These are phyloP conservation scores for Pyrgus malvae DNA, from an alignment of 2,888 invertebrate species.

Conservation along the genomic window DNA sequence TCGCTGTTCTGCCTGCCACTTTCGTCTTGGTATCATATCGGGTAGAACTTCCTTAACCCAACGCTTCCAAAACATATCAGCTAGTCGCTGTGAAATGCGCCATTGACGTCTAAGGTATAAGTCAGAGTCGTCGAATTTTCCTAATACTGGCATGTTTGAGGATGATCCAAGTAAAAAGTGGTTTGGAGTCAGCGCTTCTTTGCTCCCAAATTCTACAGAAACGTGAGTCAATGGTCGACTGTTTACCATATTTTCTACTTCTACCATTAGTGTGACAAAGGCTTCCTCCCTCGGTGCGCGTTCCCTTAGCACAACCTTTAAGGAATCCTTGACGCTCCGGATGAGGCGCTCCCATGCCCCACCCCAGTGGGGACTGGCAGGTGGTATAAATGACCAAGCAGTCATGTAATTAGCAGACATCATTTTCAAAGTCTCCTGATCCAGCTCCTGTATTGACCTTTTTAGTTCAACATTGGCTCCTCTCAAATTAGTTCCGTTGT, in stretches of 20 bases:
- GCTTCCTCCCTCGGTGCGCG: conserved; percentile 26
- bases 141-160: conserved; percentile 5
- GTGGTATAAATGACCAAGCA: conserved; percentile 22
- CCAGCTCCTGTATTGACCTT: neutral
- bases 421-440: neutral
- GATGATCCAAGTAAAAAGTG: conserved; percentile 30
- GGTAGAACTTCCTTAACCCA: conserved; percentile 27
- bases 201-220: conserved; percentile 32
- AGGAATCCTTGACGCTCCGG: conserved; percentile 27
- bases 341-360: conserved; percentile 32
- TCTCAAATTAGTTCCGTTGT: conserved; percentile 34
- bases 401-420: neutral
- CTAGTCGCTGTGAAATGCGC: conserved; percentile 19
- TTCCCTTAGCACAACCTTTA: conserved; percentile 15
- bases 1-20: neutral
- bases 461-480: conserved; percentile 28
- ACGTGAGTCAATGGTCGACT: conserved; percentile 38
- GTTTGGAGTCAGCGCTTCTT: conserved; percentile 36
- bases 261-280: conserved; percentile 24
- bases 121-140: conserved; percentile 14
- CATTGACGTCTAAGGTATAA: conserved; percentile 8
- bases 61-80: conserved; percentile 29
- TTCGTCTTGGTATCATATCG: conserved; percentile 11
- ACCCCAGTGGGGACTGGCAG: conserved; percentile 25
- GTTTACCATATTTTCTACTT: conserved; percentile 28